Evolutionary conservation across 1,140 invertebrate species (phyloP).

Genomic region (Anagrus nilaparvatae): DNA sequence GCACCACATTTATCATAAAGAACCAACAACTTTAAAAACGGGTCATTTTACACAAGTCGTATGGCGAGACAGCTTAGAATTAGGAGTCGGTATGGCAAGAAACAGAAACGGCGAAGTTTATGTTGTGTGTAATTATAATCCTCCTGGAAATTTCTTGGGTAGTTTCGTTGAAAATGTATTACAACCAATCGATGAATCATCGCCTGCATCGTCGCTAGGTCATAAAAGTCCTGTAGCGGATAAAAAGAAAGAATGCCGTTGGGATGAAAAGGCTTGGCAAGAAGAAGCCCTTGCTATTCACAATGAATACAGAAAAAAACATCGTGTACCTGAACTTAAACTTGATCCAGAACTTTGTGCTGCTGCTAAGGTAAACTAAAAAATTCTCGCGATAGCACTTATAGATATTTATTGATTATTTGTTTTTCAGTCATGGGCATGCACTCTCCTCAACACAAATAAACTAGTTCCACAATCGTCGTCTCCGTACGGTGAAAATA

Average conservation of each 20-base stretch:
- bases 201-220: too few species aligned
- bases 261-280: slow-evolving; percentile 45
- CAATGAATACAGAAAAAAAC: slow-evolving; percentile 67
- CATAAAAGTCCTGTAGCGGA: too few species aligned
- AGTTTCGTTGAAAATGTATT: slow-evolving; percentile 67
- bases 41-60: slow-evolving; percentile 67
- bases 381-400: not conserved
- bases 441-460: slow-evolving; percentile 59
- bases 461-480: slow-evolving; percentile 55
- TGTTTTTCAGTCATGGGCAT: slow-evolving; percentile 53
- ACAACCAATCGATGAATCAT: slow-evolving; percentile 32
- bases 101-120: slow-evolving; percentile 61
- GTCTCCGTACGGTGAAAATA: slow-evolving; percentile 51
- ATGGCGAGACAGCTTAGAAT: slow-evolving; percentile 64
- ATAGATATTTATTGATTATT: not conserved
- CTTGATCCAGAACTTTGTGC: slow-evolving; percentile 45
- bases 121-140: slow-evolving; percentile 79
- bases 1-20: slow-evolving; percentile 47
- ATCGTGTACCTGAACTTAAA: slow-evolving; percentile 55
- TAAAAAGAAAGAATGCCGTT: too few species aligned
- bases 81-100: slow-evolving; percentile 68
- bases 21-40: slow-evolving; percentile 55
- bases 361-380: slow-evolving; percentile 42
- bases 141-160: slow-evolving; percentile 75
- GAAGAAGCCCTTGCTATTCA: slow-evolving; percentile 58